Evolutionary conservation across 1,140 invertebrate species (phyloP).

Genomic region (Lepidostoma basale): DNA sequence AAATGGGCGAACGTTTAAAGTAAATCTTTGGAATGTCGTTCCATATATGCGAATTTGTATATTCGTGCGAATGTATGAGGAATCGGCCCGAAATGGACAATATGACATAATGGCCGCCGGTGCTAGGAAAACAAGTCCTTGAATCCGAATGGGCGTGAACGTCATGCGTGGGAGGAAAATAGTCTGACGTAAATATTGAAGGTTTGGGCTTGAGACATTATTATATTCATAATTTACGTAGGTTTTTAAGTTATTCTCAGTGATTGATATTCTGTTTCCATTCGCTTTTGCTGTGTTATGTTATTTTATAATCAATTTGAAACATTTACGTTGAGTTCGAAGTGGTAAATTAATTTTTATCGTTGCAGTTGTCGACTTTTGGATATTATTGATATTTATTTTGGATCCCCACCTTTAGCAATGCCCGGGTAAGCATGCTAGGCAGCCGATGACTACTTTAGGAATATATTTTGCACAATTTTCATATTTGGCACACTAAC

Average conservation of each 20-base stretch:
- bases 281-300: background rate
- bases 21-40: background rate
- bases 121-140: constrained; percentile 11
- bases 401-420: constrained; percentile 5
- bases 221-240: background rate
- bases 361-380: constrained; percentile 24
- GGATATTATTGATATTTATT: constrained; percentile 17
- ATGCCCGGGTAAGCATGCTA: constrained; percentile 31
- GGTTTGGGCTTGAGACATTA: background rate
- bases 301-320: background rate
- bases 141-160: constrained; percentile 24
- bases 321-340: background rate
- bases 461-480: background rate
- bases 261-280: background rate
- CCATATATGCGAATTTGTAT: background rate
- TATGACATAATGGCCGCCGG: constrained; percentile 27
- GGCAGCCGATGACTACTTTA: background rate
- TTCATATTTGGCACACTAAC: background rate
- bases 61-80: background rate
- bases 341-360: constrained; percentile 28
- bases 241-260: background rate
- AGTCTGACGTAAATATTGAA: constrained; percentile 27
- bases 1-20: background rate
- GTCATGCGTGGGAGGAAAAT: constrained; percentile 27
- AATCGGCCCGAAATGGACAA: constrained; percentile 12